phyloP scores from a whole-genome alignment of 2,113 vertebrate genomes.

The Protobothrops flavoviridis region DNA sequence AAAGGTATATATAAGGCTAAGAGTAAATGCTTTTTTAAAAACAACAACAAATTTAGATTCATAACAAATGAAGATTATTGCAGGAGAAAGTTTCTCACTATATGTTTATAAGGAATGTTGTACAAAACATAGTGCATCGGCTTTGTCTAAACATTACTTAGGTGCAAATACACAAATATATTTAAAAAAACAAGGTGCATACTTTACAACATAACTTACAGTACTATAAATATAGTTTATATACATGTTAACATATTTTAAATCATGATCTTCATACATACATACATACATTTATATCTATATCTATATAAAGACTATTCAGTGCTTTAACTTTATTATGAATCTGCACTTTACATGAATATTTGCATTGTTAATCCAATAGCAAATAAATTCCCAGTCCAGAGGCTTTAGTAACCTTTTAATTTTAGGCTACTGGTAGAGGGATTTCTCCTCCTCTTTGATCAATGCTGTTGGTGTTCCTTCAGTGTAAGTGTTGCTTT shows the following conservation, averaged over 20 bases:
- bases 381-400: slow-evolving; percentile 55
- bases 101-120: slow-evolving; percentile 74
- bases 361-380: slow-evolving; percentile 64
- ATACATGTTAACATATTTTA: slow-evolving; percentile 75
- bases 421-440: slow-evolving; percentile 12
- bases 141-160: slow-evolving; percentile 78
- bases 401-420: slow-evolving; percentile 21
- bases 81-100: slow-evolving; percentile 76
- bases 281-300: slow-evolving; percentile 43
- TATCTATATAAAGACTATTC: slow-evolving; percentile 59
- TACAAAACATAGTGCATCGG: slow-evolving; percentile 80
- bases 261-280: slow-evolving; percentile 63
- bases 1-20: slow-evolving; percentile 47
- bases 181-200: slow-evolving; percentile 65
- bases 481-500: not conserved
- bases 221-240: slow-evolving; percentile 80
- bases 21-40: slow-evolving; percentile 45
- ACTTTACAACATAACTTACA: slow-evolving; percentile 77
- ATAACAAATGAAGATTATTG: slow-evolving; percentile 77
- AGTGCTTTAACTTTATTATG: slow-evolving; percentile 68
- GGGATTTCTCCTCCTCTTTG: not conserved
- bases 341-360: slow-evolving; percentile 55
- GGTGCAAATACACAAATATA: slow-evolving; percentile 79
- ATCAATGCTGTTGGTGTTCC: not conserved
- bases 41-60: slow-evolving; percentile 60